A percentile compares a stretch with the other conserved stretches of the same genome.
Conservation (phyloP, 23 tunicate genomes). For the Clavelina lepadiformis region DNA sequence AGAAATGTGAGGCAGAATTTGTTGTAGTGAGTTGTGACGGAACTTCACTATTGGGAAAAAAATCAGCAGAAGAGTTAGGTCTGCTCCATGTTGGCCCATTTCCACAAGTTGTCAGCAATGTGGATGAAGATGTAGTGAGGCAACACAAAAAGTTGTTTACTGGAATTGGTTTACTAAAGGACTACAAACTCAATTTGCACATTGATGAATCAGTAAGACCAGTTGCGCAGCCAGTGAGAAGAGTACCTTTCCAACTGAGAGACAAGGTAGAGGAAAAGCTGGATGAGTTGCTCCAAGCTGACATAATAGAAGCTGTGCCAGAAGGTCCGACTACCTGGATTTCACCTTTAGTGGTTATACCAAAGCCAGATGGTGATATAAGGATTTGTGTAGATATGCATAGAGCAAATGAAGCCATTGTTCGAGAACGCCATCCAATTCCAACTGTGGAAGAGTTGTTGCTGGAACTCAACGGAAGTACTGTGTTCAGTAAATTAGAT, state of each 20-base stretch:
- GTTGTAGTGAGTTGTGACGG: conserved; percentile 4
- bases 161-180: conserved; percentile 3
- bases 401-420: conserved; percentile 12
- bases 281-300: conserved; percentile 11
- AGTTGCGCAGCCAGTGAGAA: conserved; percentile 10
- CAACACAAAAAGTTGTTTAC: conserved; percentile 5
- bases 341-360: conserved; percentile 10
- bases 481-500: conserved; percentile 21
- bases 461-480: conserved; percentile 16
- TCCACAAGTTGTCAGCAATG: background rate
- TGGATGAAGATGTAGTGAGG: conserved; percentile 5
- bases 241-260: conserved; percentile 15
- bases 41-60: conserved; percentile 2
- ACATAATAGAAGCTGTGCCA: conserved; percentile 29
- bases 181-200: conserved; percentile 9
- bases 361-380: conserved; percentile 10
- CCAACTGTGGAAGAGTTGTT: conserved; percentile 34
- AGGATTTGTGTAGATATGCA: conserved; percentile 19
- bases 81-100: conserved; percentile 10
- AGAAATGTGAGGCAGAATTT: conserved; percentile 4
- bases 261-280: conserved; percentile 19
- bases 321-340: conserved; percentile 28
- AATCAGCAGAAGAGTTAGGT: background rate
- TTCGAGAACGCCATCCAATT: conserved; percentile 21
- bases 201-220: conserved; percentile 10